Conservation (phyloP, 2,113 vertebrate genomes). For the Greenwoodochromis staneri region DNA sequence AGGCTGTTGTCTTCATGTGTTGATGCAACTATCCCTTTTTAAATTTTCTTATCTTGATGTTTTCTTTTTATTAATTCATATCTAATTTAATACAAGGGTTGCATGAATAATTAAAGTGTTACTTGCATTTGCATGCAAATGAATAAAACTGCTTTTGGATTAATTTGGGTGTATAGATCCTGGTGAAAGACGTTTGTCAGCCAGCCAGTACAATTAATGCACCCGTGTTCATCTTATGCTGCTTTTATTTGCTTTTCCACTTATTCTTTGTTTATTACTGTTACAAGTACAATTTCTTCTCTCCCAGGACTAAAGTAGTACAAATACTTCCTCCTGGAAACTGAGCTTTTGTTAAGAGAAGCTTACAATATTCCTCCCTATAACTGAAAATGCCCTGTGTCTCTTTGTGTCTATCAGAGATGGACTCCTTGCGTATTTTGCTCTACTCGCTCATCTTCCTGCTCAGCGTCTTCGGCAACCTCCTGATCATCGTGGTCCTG, state of each 20-base stretch:
- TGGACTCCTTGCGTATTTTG: conserved; percentile 80
- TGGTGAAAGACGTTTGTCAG: neutral
- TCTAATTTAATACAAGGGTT: neutral
- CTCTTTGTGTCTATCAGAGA: conserved; percentile 61
- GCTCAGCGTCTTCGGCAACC: conserved; percentile 84
- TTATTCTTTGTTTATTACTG: neutral
- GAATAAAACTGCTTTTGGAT: neutral
- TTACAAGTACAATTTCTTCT: neutral
- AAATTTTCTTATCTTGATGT: neutral
- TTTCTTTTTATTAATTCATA: neutral
- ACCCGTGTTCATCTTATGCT: neutral
- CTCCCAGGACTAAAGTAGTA: neutral
- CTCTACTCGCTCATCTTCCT: conserved; percentile 86
- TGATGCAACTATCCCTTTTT: neutral
- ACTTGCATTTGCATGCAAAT: neutral
- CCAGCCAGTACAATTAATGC: neutral
- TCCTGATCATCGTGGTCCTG: conserved; percentile 85
- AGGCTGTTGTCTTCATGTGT: neutral
- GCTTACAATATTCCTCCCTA: neutral
- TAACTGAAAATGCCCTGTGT: neutral
- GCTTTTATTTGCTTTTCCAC: neutral
- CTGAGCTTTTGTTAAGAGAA: neutral
- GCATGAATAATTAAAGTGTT: neutral
- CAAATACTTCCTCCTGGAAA: neutral
- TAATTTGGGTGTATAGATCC: neutral